These are phyloP conservation scores for Catagonus wagneri DNA, from an alignment of 2,113 vertebrate species.

Conservation along the genomic window DNA sequence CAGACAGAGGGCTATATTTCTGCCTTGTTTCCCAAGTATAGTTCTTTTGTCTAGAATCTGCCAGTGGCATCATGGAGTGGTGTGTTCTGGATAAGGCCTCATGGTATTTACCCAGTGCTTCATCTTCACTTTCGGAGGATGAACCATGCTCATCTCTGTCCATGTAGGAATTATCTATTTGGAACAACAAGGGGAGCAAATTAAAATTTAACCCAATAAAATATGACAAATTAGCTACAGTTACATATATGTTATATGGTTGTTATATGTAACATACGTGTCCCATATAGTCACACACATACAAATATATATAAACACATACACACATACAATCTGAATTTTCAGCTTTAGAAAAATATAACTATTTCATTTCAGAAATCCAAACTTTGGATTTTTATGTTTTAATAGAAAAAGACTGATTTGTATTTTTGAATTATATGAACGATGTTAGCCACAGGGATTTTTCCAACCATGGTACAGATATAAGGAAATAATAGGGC, in stretches of 20 bases:
- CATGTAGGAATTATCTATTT: slow-evolving; percentile 92
- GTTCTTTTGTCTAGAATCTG: slow-evolving; percentile 88
- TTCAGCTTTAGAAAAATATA: slow-evolving; percentile 51
- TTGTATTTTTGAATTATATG: neutral
- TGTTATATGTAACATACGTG: neutral
- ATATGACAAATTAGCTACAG: slow-evolving; percentile 65
- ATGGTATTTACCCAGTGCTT: slow-evolving; percentile 96
- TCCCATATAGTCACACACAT: neutral
- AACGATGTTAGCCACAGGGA: neutral
- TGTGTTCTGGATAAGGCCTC: slow-evolving; percentile 93
- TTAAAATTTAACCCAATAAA: slow-evolving; percentile 70
- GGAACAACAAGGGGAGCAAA: slow-evolving; percentile 83
- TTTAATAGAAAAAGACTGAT: slow-evolving; percentile 24
- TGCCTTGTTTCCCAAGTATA: slow-evolving; percentile 95
- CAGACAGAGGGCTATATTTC: slow-evolving; percentile 95
- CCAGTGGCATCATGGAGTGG: slow-evolving; percentile 90
- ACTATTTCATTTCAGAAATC: slow-evolving; percentile 43
- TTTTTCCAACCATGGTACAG: neutral
- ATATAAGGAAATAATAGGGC: neutral
- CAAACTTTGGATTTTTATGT: slow-evolving; percentile 13
- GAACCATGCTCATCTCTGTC: slow-evolving; percentile 92
- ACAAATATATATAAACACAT: neutral
- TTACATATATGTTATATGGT: neutral
- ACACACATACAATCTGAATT: neutral
- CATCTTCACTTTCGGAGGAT: slow-evolving; percentile 98